phyloP scores from a whole-genome alignment of 1,140 invertebrate species.

The Dysdera silvatica region DNA sequence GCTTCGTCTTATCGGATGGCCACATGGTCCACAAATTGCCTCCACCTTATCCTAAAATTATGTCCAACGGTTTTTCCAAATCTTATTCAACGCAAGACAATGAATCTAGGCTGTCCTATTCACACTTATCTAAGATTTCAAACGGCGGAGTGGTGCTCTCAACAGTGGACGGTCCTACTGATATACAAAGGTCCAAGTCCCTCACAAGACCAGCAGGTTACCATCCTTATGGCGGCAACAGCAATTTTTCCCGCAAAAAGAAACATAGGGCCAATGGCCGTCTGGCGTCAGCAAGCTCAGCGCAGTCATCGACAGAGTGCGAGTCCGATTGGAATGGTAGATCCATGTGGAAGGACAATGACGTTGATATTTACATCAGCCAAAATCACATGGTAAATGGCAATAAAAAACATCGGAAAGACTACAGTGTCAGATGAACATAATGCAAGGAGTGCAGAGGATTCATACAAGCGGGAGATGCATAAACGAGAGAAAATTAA shows the following conservation, averaged over 20 bases:
- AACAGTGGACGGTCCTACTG: too few species aligned
- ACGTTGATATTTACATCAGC: constrained; percentile 90
- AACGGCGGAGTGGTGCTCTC: too few species aligned
- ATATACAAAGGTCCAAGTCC: constrained; percentile 10
- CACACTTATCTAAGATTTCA: constrained; percentile 2
- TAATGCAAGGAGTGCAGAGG: too few species aligned
- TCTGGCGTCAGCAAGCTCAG: constrained; percentile 33
- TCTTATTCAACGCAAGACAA: constrained; percentile 8
- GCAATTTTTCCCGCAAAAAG: constrained; percentile 4
- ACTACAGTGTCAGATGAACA: constrained; percentile 13
- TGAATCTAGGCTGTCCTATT: constrained; percentile 4
- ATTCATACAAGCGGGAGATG: too few species aligned
- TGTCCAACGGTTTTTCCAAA: constrained; percentile 1
- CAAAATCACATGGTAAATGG: constrained; percentile 52
- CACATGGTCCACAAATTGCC: too few species aligned
- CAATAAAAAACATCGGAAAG: constrained; percentile 1
- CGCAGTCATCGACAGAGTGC: constrained; percentile 49
- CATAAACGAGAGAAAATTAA: too few species aligned
- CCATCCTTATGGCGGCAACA: background rate
- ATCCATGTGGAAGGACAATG: constrained; percentile 83
- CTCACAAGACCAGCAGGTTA: background rate
- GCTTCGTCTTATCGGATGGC: constrained; percentile 3
- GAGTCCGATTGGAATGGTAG: constrained; percentile 50
- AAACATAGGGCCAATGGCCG: constrained; percentile 32
- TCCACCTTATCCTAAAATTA: background rate